Percentiles rank a stretch among this genome's conserved stretches.
Evolutionary conservation across 2,888 invertebrate species (phyloP).

Genomic region (Melinopterus prodromus): DNA sequence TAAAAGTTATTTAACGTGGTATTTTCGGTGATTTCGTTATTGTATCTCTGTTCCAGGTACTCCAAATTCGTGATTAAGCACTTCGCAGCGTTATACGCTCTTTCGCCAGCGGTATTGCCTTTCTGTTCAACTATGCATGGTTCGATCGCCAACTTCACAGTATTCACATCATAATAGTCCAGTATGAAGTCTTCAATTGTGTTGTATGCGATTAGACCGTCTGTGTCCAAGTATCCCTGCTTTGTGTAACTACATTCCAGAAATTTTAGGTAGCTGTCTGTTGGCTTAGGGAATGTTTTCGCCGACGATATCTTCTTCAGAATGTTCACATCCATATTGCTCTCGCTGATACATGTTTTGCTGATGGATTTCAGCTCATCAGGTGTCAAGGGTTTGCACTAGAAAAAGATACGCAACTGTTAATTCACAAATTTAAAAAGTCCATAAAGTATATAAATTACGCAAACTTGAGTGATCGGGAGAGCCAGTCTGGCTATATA

Average conservation of each 20-base stretch:
- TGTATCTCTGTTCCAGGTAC: constrained; percentile 28
- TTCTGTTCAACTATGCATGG: constrained; percentile 27
- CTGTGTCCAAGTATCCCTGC: constrained; percentile 31
- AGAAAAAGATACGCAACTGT: constrained; percentile 26
- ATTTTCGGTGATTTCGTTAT: constrained; percentile 24
- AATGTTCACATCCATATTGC: constrained; percentile 23
- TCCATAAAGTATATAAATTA: no score
- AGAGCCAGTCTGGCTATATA: no score
- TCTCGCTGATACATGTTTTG: constrained; percentile 25
- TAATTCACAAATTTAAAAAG: no score
- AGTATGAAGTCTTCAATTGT: constrained; percentile 33
- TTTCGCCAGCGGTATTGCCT: constrained; percentile 29
- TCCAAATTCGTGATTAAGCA: constrained; percentile 31
- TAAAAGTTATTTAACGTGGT: constrained; percentile 16
- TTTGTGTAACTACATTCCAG: constrained; percentile 31
- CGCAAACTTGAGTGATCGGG: no score
- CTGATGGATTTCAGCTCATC: constrained; percentile 29
- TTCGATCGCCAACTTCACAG: constrained; percentile 30
- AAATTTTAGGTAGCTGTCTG: constrained; percentile 27
- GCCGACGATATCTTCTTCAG: constrained; percentile 26
- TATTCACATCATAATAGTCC: constrained; percentile 30
- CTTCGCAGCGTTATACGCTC: constrained; percentile 32
- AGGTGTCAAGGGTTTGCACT: constrained; percentile 26
- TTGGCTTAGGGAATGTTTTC: constrained; percentile 30
- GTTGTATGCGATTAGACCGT: constrained; percentile 32